These are phyloP conservation scores for Chrysochloris asiatica DNA, from an alignment of 2,113 vertebrate genomes.

Conservation along the genomic window DNA sequence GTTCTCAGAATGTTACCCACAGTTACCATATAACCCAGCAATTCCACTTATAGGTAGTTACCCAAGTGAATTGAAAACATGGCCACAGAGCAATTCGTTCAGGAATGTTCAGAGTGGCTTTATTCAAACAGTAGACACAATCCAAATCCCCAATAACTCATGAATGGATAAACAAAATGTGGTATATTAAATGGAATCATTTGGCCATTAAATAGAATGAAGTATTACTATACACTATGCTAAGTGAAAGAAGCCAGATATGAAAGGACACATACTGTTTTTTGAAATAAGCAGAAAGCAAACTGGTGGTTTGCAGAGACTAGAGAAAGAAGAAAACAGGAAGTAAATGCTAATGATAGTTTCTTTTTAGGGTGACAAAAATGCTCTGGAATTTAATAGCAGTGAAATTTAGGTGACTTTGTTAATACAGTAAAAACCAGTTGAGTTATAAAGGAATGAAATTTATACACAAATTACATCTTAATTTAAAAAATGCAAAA, in stretches of 20 bases:
- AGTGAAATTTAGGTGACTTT: not conserved
- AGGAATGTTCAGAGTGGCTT: not conserved
- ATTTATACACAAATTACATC: not conserved
- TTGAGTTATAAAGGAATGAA: not conserved
- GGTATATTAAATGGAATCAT: too few relatives aligned
- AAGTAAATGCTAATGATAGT: not conserved
- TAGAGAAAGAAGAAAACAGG: too few relatives aligned
- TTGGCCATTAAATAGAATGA: not conserved
- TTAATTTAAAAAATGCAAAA: not conserved
- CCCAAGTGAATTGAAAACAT: not conserved
- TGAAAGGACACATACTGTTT: not conserved
- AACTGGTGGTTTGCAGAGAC: not conserved
- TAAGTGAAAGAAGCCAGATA: not conserved
- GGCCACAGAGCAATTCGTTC: not conserved
- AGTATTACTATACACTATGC: not conserved
- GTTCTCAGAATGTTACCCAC: conserved; percentile 2
- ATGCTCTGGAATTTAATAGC: not conserved
- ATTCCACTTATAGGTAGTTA: not conserved
- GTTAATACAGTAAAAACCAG: conserved; percentile 23
- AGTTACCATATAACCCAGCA: not conserved
- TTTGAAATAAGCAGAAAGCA: not conserved
- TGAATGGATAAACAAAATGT: conserved; percentile 35
- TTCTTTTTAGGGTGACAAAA: conserved; percentile 14
- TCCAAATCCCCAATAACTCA: conserved; percentile 19
- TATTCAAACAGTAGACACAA: not conserved